Base-by-base conservation (phyloP, 2,797 vertebrate species). In the Eulemur coronatus region DNA sequence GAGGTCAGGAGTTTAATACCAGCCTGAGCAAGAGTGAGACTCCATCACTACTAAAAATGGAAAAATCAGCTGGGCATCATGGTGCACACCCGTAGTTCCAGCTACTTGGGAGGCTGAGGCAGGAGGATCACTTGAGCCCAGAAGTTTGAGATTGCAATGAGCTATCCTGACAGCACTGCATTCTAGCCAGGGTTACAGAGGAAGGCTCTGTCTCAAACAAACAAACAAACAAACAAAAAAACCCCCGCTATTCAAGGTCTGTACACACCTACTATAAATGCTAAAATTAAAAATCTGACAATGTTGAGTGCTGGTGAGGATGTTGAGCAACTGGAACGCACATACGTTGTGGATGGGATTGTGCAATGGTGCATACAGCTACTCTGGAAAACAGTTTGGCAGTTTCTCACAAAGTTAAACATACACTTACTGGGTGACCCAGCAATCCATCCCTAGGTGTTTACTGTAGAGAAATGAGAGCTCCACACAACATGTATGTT, bases 291-390 rank as follows among this genome's bases (percentile, higher is more conserved):
- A 9, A 76, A 11, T 2, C 46, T 33, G 87, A 69, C 17, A 8
- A 6, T 9, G 33, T 5, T 14, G 4, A 52, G 35, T 5, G 63
- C 46, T 14, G 50, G 2, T 2, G 80, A 46, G 73, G 43, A 14
- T 4, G n/a, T 0, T 2, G 41, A 13, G 14, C 4, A 0, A 2
- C 5, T 0, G 59, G n/a, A 14, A 12, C 20, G 0, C n/a, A 1
- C 2, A 0, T 0, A 3, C 17, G 1, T 2, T 20, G 24, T 33
- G 4, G 11, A 12, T 0, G 15, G 41, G 50, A 69, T 33, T 1
- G 33, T 1, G 1, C 11, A 4, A 9, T 0, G 0, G 11, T 17
- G 3, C 41, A 1, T 0, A 2, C 11, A 3, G 13, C 22, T 10
- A 0, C 65, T 63, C 41, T 1, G 48, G 48, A 5, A 43, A 43